Evolutionary conservation across 2,888 invertebrate genomes (phyloP), one percentile per base, ranked within the genome.

Genomic region (Tryphoninae sp.): DNA sequence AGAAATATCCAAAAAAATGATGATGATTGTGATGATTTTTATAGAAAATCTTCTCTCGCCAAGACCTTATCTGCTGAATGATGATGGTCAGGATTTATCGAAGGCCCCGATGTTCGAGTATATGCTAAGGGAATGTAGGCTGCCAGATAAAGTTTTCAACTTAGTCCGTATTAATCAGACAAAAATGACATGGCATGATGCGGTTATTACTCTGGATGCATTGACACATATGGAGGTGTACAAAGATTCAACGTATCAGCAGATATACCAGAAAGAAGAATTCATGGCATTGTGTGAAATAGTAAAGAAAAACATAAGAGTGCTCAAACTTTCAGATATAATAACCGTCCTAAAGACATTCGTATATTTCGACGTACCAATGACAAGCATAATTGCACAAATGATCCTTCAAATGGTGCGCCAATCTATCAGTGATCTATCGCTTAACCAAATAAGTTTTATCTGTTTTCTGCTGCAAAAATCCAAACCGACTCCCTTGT

Each of bases 351-450:
- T 94, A 6, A 95, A 95, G 91, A 91, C 94, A 0, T 90, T 96
- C 0, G 92, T 93, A 0, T 94, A 92, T 87, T 91, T 96, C 4
- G 93, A 94, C 9, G 94, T 95, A 0, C 93, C 95, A 0, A 91
- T 93, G 0, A 92, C 94, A 51, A 94, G 94, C 61, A 89, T 93
- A 1, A 93, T 96, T 40, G 92, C 94, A 19, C 95, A 95, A 89
- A 93, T 94, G 0, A 90, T 96, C 80, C 92, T 96, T 11, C 95
- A 96, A 87, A 91, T 95, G 53, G 89, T 96, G 16, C 91, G 95
- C 61, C 92, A 93, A 72, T 93, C 94, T 82, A 92, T 96, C 11
- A 95, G 96, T 89, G 88, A 93, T 55, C 87, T 96, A 11, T 93
- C 92, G 80, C 89, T 95, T 23, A 91, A 93, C 2, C 94, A 96